Base-by-base conservation (phyloP, 2,797 vertebrate genomes). In the Phalloptychus januarius region DNA sequence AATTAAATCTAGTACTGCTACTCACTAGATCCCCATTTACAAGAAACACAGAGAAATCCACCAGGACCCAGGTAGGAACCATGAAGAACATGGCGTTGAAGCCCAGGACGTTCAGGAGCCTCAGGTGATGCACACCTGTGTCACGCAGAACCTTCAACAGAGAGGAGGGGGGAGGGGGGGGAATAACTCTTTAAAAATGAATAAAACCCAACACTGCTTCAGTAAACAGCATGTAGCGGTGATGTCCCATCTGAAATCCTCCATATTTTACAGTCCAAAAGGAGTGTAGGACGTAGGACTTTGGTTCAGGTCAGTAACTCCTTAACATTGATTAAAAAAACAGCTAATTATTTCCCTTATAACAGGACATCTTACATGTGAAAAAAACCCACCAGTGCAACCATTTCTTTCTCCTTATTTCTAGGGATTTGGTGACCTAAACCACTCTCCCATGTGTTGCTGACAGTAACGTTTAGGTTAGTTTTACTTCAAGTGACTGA, bases 41-140 rank as follows among this genome's bases (percentile, higher is more conserved):
- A 25, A 99, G 94, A 91, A 99, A 99, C 31, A 96, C 92, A 0
- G 98, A 98, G 15, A 99, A 96, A 87, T 99, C 98, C 13, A 98
- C 96, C 84, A 99, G 93, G 31, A 99, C 95, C 98, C 98, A 99
- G 0, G 98, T 99, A 28, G 98, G 98, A 83, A 99, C 94, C 97
- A 99, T 99, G 92, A 99, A 99, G 90, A 99, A 94, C 20, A 99
- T 93, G 0, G 98, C 98, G 0, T 99, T 97, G 83, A 98, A 99
- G 50, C 98, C 98, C 1, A 99, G 94, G 63, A 97, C 95, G 93
- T 98, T 99, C 79, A 99, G 96, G 45, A 99, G 88, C 50, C 97
- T 94, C 20, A 99, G 95, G 38, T 99, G 98, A 83, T 99, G 98
- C 73, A 99, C 95, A 42, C 95, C 91, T 0, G 97, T 99, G 88